Percentiles rank a stretch among this genome's conserved stretches.
These are phyloP conservation scores for Sepiola atlantica DNA, from an alignment of 2,888 invertebrate genomes.

Conservation along the genomic window DNA sequence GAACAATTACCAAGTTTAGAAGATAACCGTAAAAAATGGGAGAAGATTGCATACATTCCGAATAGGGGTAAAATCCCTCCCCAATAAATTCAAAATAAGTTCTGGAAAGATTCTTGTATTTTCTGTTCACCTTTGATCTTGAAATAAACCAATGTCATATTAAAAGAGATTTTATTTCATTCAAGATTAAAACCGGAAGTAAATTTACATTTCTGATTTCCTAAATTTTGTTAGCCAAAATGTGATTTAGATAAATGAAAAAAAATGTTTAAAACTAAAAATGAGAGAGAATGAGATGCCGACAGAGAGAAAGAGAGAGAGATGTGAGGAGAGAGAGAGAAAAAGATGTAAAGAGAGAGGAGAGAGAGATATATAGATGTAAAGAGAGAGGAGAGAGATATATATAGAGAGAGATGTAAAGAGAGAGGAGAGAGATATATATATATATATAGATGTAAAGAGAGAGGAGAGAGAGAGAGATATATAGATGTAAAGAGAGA, in stretches of 20 bases:
- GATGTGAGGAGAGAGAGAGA: background rate
- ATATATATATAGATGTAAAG: background rate
- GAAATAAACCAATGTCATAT: too few relatives aligned
- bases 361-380: too few relatives aligned
- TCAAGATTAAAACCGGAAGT: background rate
- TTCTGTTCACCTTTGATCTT: too few relatives aligned
- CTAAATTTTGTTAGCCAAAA: background rate
- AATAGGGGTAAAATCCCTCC: too few relatives aligned
- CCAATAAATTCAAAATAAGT: too few relatives aligned
- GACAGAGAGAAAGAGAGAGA: background rate
- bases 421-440: background rate
- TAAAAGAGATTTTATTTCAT: background rate
- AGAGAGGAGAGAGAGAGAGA: too few relatives aligned
- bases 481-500: background rate
- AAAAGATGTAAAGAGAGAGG: background rate
- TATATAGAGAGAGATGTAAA: background rate
- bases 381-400: too few relatives aligned
- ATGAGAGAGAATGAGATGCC: background rate
- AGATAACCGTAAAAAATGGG: too few relatives aligned
- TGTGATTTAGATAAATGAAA: background rate
- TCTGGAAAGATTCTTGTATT: too few relatives aligned
- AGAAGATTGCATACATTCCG: too few relatives aligned
- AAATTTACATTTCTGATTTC: background rate
- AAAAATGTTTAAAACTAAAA: background rate
- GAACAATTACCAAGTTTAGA: too few relatives aligned